Evolutionary conservation across 2,797 vertebrate genomes (phyloP).

Genomic region (Macroramphosus scolopax): DNA sequence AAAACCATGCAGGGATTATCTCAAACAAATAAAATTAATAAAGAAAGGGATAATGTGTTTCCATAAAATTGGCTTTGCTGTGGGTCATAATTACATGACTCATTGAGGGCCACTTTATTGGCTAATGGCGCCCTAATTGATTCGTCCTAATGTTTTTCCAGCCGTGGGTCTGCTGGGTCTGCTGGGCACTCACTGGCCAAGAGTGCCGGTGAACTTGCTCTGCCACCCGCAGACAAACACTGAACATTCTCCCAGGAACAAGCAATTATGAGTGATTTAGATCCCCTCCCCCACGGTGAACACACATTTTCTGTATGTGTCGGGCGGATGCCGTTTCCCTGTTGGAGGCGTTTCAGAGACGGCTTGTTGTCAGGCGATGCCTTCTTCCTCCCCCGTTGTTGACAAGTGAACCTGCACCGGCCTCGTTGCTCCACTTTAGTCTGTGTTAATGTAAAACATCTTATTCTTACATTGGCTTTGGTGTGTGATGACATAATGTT

Average conservation of each 20-base stretch:
- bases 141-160: conserved; percentile 78
- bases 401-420: too few species aligned
- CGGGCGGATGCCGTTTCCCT: too few species aligned
- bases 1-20: conserved; percentile 73
- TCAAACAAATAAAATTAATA: conserved; percentile 78
- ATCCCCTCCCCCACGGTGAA: conserved; percentile 17
- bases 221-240: conserved; percentile 69
- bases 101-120: conserved; percentile 76
- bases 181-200: conserved; percentile 63
- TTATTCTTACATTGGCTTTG: too few species aligned
- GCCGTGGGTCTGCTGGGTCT: conserved; percentile 58
- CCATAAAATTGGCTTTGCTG: conserved; percentile 74
- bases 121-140: conserved; percentile 80
- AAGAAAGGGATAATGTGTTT: conserved; percentile 61
- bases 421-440: too few species aligned
- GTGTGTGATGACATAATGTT: too few species aligned
- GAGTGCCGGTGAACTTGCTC: conserved; percentile 64
- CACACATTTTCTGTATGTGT: conserved; percentile 52
- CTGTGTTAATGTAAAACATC: too few species aligned
- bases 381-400: too few species aligned
- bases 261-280: conserved; percentile 62
- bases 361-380: too few species aligned
- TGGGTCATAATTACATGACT: conserved; percentile 81
- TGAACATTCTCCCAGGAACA: conserved; percentile 64
- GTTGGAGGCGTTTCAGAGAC: too few species aligned